Percentiles rank a stretch among this genome's conserved stretches.
Evolutionary conservation across 1,140 invertebrate genomes (phyloP).

Genomic region (Sitodiplosis mosellana): DNA sequence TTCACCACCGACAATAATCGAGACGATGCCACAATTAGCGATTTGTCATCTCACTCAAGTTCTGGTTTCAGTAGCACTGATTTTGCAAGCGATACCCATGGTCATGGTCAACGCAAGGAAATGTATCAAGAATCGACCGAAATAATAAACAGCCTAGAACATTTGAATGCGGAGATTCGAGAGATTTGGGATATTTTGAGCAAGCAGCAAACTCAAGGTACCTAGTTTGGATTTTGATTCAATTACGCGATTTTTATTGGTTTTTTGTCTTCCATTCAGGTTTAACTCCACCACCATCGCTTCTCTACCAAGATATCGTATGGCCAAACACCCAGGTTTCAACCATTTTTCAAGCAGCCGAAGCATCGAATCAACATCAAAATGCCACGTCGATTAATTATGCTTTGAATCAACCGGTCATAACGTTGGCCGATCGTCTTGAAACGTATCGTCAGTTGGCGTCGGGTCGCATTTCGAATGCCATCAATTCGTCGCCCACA

Average conservation of each 20-base stretch:
- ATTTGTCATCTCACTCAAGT: constrained; percentile 38
- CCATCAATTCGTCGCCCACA: neutral
- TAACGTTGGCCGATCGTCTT: constrained; percentile 28
- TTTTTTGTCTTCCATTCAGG: neutral
- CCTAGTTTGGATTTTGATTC: neutral
- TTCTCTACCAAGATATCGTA: constrained; percentile 6
- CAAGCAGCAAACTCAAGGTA: constrained; percentile 29
- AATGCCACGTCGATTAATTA: constrained; percentile 6
- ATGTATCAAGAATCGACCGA: constrained; percentile 41
- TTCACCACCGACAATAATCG: neutral
- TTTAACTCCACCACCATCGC: neutral
- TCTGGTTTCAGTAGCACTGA: constrained; percentile 52
- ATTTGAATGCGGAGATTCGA: constrained; percentile 47
- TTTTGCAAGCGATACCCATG: constrained; percentile 32
- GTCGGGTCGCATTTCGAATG: constrained; percentile 11
- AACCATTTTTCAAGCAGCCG: neutral
- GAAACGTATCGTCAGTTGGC: constrained; percentile 30
- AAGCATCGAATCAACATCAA: neutral
- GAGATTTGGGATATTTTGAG: constrained; percentile 49
- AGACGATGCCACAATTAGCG: constrained; percentile 37
- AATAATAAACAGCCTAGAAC: constrained; percentile 48
- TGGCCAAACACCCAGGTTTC: constrained; percentile 15
- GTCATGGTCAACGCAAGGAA: constrained; percentile 13
- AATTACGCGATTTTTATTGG: neutral
- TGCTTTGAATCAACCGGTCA: constrained; percentile 24